Base-by-base conservation (phyloP, 2,888 invertebrate species). In the Agrotis segetum region DNA sequence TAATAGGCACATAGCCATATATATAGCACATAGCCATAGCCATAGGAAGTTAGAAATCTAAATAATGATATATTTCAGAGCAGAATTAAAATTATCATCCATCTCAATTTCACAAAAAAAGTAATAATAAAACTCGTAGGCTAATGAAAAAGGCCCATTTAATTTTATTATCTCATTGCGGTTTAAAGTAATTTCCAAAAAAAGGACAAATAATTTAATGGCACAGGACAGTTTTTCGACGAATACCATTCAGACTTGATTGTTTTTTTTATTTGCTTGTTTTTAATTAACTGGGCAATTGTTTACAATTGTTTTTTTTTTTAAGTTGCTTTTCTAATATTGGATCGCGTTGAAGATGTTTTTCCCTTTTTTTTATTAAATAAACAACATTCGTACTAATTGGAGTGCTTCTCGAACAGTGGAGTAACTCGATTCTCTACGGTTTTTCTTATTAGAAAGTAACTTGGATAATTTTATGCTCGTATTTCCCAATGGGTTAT, bases 201-300 rank as follows among this genome's bases (percentile, higher is more conserved):
- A 79, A 75, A 70, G 16, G 53, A 11, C 40, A 60, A 71, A 44
- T 44, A 72, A 65, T 67, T 72, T 62, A 53, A 65, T 67, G 5
- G 29, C 66, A 6, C 44, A 50, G 56, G 46, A 56, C 69, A 59
- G 47, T 67, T 67, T 72, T 60, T 53, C 46, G 49, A 64, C 44
- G 29, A 63, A 47, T 24, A 59, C 53, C 49, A 62, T 82, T 67
- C 4, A 34, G 46, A 40, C 29, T 68, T 63, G 52, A 77, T 72
- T 77, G 65, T 50, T 44, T 79, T 73, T 64, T 79, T 69, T 69
- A 77, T 73, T 67, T 59, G 74, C 34, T 53, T 64, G 60, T 65
- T 79, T 34, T 50, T 52, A 76, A 67, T 78, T 75, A 78, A 70
- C 76, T 66, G 55, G 50, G 29, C 40, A 55, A 66, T 80, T 80